Percentiles rank a stretch among this genome's conserved stretches.
Evolutionary conservation across 2,888 invertebrate species (phyloP).

Genomic region (Cataglyphis altisquamis): DNA sequence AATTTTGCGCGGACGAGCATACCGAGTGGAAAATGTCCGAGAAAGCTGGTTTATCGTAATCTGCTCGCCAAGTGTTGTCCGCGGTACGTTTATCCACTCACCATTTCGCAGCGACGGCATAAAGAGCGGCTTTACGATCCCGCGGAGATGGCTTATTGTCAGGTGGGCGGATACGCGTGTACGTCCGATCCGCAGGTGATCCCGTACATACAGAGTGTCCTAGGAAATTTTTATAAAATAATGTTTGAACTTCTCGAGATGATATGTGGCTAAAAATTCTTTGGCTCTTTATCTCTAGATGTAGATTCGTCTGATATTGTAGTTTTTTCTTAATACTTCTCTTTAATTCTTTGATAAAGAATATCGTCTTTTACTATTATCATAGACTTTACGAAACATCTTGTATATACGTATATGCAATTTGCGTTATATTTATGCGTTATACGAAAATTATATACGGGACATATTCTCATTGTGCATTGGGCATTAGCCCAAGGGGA

Average conservation of each 20-base stretch:
- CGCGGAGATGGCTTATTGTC: constrained; percentile 72
- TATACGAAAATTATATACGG: background rate
- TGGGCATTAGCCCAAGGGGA: constrained; percentile 13
- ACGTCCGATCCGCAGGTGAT: constrained; percentile 49
- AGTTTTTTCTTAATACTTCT: too few species aligned
- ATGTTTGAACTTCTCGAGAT: background rate
- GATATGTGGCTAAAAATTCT: background rate
- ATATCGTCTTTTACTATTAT: background rate
- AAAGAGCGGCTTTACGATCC: constrained; percentile 76
- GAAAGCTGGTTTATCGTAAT: constrained; percentile 52
- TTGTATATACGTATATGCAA: background rate
- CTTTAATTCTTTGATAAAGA: background rate
- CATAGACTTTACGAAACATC: background rate
- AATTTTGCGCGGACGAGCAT: constrained; percentile 12
- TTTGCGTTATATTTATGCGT: background rate
- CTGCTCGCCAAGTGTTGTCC: constrained; percentile 48
- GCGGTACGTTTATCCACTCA: constrained; percentile 54
- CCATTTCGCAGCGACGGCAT: constrained; percentile 53
- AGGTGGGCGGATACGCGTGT: constrained; percentile 71
- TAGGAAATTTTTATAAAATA: background rate
- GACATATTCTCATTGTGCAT: constrained; percentile 5
- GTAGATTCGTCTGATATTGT: background rate
- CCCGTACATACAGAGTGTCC: constrained; percentile 17
- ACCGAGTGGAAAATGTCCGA: constrained; percentile 14
- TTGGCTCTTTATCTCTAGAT: background rate